Evolutionary conservation across 2,888 invertebrate species (phyloP).

Genomic region (Noctua pronuba): DNA sequence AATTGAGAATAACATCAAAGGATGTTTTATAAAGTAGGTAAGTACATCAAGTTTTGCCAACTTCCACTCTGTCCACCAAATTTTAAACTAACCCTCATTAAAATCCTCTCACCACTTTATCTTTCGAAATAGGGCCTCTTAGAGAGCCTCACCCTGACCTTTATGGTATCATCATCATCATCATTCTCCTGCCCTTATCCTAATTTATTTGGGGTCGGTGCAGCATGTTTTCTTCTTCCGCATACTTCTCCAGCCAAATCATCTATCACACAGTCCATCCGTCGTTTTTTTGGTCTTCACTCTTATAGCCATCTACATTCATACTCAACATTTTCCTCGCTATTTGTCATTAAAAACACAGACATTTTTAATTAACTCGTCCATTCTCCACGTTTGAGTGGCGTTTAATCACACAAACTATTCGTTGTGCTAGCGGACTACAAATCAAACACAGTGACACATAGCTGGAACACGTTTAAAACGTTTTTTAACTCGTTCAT

Average conservation of each 20-base stretch:
- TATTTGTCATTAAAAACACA: slow-evolving; percentile 6
- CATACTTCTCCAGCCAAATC: too few relatives aligned
- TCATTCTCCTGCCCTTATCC: too few relatives aligned
- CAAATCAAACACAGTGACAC: slow-evolving; percentile 48
- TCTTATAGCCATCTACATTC: too few relatives aligned
- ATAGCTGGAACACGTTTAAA: slow-evolving; percentile 35
- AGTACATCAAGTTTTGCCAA: not conserved
- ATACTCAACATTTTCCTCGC: too few relatives aligned
- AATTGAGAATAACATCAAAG: slow-evolving; percentile 14
- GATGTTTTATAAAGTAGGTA: not conserved
- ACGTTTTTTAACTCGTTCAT: slow-evolving; percentile 44
- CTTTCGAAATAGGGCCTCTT: not conserved
- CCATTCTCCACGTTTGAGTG: slow-evolving; percentile 47
- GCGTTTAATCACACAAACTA: slow-evolving; percentile 55
- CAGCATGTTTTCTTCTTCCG: too few relatives aligned
- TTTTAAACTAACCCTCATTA: not conserved
- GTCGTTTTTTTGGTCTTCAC: too few relatives aligned
- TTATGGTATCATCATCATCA: not conserved
- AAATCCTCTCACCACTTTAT: not conserved
- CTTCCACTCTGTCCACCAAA: not conserved
- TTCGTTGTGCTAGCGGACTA: slow-evolving; percentile 21
- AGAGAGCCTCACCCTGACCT: not conserved
- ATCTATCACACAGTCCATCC: too few relatives aligned
- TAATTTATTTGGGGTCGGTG: too few relatives aligned
- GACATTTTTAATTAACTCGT: slow-evolving; percentile 33